Evolutionary conservation across 2,113 vertebrate genomes (phyloP), one percentile per base, ranked within the genome.

Genomic region (Myocastor coypus): DNA sequence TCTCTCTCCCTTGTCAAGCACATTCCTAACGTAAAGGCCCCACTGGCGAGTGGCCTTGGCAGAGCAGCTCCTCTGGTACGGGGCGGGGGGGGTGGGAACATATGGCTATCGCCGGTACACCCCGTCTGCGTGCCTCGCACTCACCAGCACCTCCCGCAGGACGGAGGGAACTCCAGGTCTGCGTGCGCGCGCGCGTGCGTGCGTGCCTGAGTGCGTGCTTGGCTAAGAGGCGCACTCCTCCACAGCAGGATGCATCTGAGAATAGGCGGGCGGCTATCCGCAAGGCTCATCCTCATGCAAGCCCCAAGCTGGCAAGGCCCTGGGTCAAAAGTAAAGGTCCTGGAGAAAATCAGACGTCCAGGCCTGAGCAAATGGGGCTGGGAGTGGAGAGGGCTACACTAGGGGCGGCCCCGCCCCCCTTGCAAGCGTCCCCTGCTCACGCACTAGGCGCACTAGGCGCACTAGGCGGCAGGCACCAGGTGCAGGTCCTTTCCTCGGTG

Each of bases 71-170:
- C 32, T 5, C 11, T 12, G 34, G 52, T 10, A 11, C 32, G 63
- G 4, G 61, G 28, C 26, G 12, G n/a, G 26, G 22, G 26, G 4
- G 61, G 28, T 26, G 12, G n/a, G 26, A 17, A 22, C 24, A 20
- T 17, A 7, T 26, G 1, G 0, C 1, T 19, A 7, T 16, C 2
- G 0, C 2, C 14, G 30, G 59, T 34, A 40, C 37, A 0, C 24
- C 13, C 0, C 11, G 34, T 61, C 84, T 34, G 37, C 91, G 42
- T 0, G 3, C 61, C 66, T 66, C 17, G 24, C 4, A 5, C 42
- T 24, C 5, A 0, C 34, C 24, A 46, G 40, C 73, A 28, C 91
- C 30, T 68, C 57, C 82, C 82, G 4, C 0, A 11, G 26, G 9
- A 75, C 8, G 50, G 19, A 50, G 46, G 69, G 50, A 40, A 92